Base-by-base conservation (phyloP, 23 tunicate genomes). In the Ascidia mentula region DNA sequence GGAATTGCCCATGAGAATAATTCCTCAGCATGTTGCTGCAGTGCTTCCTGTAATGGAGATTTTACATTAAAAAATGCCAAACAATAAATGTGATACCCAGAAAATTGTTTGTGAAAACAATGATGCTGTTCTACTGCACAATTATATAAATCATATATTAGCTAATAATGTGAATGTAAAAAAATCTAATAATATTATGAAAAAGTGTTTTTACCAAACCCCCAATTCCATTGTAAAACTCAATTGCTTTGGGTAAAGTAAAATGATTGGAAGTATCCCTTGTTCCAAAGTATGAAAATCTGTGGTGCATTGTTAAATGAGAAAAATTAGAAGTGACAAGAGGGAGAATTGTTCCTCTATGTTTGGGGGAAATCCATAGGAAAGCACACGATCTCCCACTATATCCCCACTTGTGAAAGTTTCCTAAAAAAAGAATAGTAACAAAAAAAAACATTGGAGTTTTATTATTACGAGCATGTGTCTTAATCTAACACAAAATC, bases 361-460 rank as follows among this genome's bases (percentile, higher is more conserved):
- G 69, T 0, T 77, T 34, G 17, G 90, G 91, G 28, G 87, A 75
- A 37, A 89, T 60, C 91, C 91, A 95, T 8, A 95, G 72, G 40
- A 95, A 81, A 18, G 88, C 99, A 72, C 88, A 85, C 0, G 85
- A 72, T 4, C 95, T 87, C 17, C 90, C 5, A 20, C 86, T 74
- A 45, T 89, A 95, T 28, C 69, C 77, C 99, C 99, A 95, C 71
- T 95, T 95, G 81, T 95, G 88, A 13, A 95, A 81, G 82, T 95
- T 89, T 39, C 94, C 97, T 92, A n/a, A n/a, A n/a, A n/a, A n/a
- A n/a, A n/a, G n/a, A n/a, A n/a, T n/a, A n/a, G n/a, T n/a, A n/a
- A n/a, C n/a, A n/a, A n/a, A n/a, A n/a, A n/a, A n/a, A n/a, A n/a
- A n/a, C n/a, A n/a, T n/a, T n/a, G n/a, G n/a, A n/a, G n/a, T n/a